These are phyloP conservation scores for Pyrrhosoma nymphula DNA, from an alignment of 2,888 invertebrate genomes.

Conservation along the genomic window DNA sequence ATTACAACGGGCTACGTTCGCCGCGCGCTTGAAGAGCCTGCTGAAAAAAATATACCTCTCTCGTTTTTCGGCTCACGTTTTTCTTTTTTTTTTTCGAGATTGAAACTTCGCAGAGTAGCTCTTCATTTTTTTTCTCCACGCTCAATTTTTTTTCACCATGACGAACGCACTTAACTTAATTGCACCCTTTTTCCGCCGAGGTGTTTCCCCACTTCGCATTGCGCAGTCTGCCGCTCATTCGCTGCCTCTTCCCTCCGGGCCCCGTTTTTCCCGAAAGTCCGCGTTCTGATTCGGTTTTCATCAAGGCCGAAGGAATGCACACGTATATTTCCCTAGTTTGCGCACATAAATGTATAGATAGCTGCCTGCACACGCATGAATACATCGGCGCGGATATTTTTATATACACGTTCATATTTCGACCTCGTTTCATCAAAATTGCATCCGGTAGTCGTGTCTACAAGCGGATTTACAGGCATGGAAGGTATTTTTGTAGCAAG, in stretches of 20 bases:
- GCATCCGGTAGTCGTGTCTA: too few species aligned
- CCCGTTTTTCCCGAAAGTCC: neutral
- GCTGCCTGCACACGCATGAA: too few species aligned
- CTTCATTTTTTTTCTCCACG: neutral
- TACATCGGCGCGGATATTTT: too few species aligned
- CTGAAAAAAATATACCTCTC: neutral
- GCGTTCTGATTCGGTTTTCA: neutral
- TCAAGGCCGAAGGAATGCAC: neutral
- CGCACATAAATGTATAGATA: too few species aligned
- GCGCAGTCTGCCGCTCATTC: neutral
- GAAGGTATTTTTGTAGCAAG: too few species aligned
- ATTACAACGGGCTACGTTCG: neutral
- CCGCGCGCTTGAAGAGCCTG: neutral
- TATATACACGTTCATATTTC: too few species aligned
- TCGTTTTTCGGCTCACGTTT: neutral
- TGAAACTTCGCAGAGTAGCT: slow-evolving; percentile 15
- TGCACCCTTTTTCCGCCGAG: neutral
- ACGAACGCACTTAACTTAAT: slow-evolving; percentile 28
- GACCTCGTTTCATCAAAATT: too few species aligned
- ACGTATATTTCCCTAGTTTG: neutral
- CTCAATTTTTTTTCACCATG: neutral
- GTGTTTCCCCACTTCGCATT: neutral
- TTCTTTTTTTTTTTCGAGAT: neutral
- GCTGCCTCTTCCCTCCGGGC: neutral
- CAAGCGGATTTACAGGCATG: too few species aligned